Evolutionary conservation across 1,140 invertebrate genomes (phyloP).

Genomic region (Muscidifurax raptorellus): DNA sequence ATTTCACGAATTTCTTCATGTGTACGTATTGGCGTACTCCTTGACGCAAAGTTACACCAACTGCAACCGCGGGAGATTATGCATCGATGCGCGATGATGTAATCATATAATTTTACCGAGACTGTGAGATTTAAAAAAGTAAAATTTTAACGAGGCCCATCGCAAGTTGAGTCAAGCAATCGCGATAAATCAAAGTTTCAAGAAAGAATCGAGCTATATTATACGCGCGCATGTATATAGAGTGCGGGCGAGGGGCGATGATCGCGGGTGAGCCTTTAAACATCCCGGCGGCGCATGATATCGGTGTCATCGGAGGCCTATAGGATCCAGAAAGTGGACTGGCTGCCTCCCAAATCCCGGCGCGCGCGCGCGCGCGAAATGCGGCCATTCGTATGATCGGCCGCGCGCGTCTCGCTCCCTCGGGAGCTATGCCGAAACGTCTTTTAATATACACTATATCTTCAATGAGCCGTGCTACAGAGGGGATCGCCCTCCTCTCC

Average conservation of each 20-base stretch:
- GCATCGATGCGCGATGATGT: too few species aligned
- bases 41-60: too few species aligned
- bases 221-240: not conserved
- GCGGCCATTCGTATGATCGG: constrained; percentile 75
- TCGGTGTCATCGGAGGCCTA: constrained; percentile 7
- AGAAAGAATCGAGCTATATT: constrained; percentile 7
- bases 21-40: too few species aligned
- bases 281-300: not conserved
- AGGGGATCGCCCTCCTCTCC: constrained; percentile 54
- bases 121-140: too few species aligned
- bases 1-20: too few species aligned
- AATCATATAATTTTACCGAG: too few species aligned
- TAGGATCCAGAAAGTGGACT: constrained; percentile 7
- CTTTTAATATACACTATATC: constrained; percentile 77
- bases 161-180: constrained; percentile 38
- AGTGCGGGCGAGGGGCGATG: not conserved
- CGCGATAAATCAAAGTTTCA: constrained; percentile 47
- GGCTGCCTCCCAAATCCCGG: constrained; percentile 7
- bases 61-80: too few species aligned
- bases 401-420: constrained; percentile 50
- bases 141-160: not conserved
- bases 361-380: constrained; percentile 64
- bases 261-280: constrained; percentile 25
- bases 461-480: constrained; percentile 59
- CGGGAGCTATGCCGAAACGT: constrained; percentile 67